Evolutionary conservation across 2,113 vertebrate genomes (phyloP), one percentile per base, ranked within the genome.

Genomic region (Brachypodius melanocephalos): DNA sequence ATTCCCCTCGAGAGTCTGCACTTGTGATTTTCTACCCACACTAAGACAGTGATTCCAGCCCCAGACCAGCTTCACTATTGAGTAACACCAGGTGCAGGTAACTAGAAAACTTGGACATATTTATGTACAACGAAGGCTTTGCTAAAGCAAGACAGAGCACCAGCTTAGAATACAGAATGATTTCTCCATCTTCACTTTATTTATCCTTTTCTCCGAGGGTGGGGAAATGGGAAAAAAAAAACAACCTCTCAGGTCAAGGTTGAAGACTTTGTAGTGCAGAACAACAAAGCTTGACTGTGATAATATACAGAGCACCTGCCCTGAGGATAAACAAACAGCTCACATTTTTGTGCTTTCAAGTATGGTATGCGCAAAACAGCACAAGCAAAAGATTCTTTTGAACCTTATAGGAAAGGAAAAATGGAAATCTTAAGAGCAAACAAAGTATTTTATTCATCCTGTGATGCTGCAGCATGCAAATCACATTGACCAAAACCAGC

Each of bases 271-370:
- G 77, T 82, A 71, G 86, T 36, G 42, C 88, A 89, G 78, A 97
- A 88, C 46, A 92, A 87, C 93, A 94, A 95, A 93, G 78, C 81
- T 67, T 81, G 84, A 55, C 85, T 96, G 79, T 92, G 94, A 96
- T 95, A 94, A 93, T 96, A 94, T 90, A 85, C 75, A 91, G 73
- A 96, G 89, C 79, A 92, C 95, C 93, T 92, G 90, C 95, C 96
- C 95, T 66, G 91, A 95, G 96, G 96, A 95, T 95, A 96, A 96
- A 92, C 91, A 95, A 96, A 96, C 85, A 88, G 83, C 74, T 97
- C 88, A 77, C 89, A 95, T 90, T 90, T 80, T 72, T 88, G 77
- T 93, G 63, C 85, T 96, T 96, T 95, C 76, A 91, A 93, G 75
- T 91, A 71, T 58, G 74, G 38, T 79, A 49, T 75, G 63, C 94